Base-by-base conservation (phyloP, 1,140 invertebrate species). In the Apis mellifera region DNA sequence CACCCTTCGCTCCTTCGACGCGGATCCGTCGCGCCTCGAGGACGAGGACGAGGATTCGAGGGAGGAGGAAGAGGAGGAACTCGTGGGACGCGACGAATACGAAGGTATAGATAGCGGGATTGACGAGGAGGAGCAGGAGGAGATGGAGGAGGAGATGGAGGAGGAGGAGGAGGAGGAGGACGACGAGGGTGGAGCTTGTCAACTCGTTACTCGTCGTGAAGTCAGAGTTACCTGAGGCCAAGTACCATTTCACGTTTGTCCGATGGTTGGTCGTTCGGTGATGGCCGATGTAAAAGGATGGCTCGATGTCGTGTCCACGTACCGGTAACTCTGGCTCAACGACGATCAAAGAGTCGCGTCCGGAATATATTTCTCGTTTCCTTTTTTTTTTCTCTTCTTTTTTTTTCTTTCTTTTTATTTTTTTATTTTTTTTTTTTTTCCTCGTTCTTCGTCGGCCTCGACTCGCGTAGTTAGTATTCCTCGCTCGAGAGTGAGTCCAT, bases 211-310 rank as follows among this genome's bases (percentile, higher is more conserved):
- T 74, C 32, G 59, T 74, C 78, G 26, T 23, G 12, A 50, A 74
- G 52, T 68, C 64, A 75, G 64, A 60, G 62, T 54, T 68, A 68
- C 48, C 70, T 64, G 50, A 80, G 12, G 17, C 15, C 32, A 55
- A 76, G 57, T 62, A 75, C 54, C 55, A 54, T 59, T 68, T 76
- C 2, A 19, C 19, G 21, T 60, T 74, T 74, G 23, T 26, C 23
- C 32, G 69, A 64, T 73, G 78, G 2, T 73, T 62, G 54, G 26
- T 50, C 62, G 19, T n/a, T 69, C n/a, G 66, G 17, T 48, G 66
- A 69, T 69, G 8, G 50, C 15, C 32, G 32, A 42, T 42, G 32
- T 42, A 42, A 42, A 42, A 42, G 32, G 66, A 69, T 69, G 8
- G 50, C 15, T 69, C 55, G 9, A n/a, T 42, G 76, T 54, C 59